Evolutionary conservation across 1,140 invertebrate species (phyloP), one percentile per base, ranked within the genome.

Genomic region (Lepeophtheirus salmonis): DNA sequence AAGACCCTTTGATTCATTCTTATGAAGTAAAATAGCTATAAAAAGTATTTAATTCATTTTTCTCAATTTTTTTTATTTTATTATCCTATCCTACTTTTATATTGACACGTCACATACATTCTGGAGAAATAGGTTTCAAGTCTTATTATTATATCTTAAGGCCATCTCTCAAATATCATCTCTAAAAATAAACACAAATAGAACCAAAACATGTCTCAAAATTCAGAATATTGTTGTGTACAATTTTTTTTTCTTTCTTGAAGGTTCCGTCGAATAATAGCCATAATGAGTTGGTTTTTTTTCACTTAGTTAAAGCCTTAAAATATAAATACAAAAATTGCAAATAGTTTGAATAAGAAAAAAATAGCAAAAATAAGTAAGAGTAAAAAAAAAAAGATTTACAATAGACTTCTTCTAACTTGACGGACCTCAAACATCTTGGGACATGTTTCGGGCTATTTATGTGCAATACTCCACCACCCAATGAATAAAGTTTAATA

Each of bases 121-220:
- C n/a, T n/a, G n/a, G n/a, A n/a, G n/a, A n/a, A n/a, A n/a, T n/a
- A n/a, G n/a, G n/a, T n/a, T n/a, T n/a, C n/a, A n/a, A n/a, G n/a
- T n/a, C n/a, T n/a, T n/a, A n/a, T n/a, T n/a, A n/a, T n/a, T 41
- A 41, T 41, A 41, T 41, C 30, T 41, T 41, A 41, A 41, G 30
- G 30, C 30, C 30, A 10, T 41, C 30, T n/a, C n/a, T n/a, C n/a
- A n/a, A n/a, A n/a, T n/a, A n/a, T n/a, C n/a, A n/a, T n/a, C n/a
- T n/a, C n/a, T n/a, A n/a, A n/a, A n/a, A n/a, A 41, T 41, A 70
- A 54, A 63, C 52, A 23, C 25, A 59, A 57, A 60, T n/a, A n/a
- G 23, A 16, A 22, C 25, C 48, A 18, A 61, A 50, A n/a, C 54
- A 54, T 41, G 18, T 50, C 3, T 21, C 4, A 17, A 24, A 14